Conservation (phyloP, 2,888 invertebrate genomes). For the Bellardia pandia region DNA sequence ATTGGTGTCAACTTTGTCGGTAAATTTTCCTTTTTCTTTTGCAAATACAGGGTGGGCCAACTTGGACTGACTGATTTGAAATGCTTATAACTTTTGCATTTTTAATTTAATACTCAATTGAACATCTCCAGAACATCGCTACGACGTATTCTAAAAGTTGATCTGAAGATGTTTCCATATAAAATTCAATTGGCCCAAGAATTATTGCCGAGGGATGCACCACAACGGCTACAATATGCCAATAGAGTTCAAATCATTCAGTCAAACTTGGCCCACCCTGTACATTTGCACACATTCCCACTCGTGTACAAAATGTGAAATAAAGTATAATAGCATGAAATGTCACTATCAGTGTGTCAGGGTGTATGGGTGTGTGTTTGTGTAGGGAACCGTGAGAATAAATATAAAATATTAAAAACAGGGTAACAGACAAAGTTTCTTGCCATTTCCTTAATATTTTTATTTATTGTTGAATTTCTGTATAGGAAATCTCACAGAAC, state of each 20-base stretch:
- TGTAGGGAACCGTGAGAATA: background rate
- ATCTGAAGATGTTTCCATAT: no score
- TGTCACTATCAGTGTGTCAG: conserved; percentile 55
- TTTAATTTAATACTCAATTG: no score
- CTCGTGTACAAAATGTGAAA: conserved; percentile 15
- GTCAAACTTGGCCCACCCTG: no score
- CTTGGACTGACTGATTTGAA: no score
- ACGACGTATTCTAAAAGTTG: no score
- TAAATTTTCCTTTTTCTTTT: conserved; percentile 44
- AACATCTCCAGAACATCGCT: no score
- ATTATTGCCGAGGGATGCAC: no score
- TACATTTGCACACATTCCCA: background rate
- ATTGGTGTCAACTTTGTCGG: conserved; percentile 52
- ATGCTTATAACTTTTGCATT: no score
- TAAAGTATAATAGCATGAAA: conserved; percentile 47
- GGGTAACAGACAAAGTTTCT: conserved; percentile 37
- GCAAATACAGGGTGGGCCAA: no score
- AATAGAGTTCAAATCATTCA: no score
- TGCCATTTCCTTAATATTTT: conserved; percentile 42
- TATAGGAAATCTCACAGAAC: conserved; percentile 2
- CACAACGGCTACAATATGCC: no score
- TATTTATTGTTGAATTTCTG: conserved; percentile 10
- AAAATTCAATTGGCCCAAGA: no score
- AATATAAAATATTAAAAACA: conserved; percentile 27
- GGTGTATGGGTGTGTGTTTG: background rate